Base-by-base conservation (phyloP, 1,140 invertebrate genomes). In the Aphis craccivora region DNA sequence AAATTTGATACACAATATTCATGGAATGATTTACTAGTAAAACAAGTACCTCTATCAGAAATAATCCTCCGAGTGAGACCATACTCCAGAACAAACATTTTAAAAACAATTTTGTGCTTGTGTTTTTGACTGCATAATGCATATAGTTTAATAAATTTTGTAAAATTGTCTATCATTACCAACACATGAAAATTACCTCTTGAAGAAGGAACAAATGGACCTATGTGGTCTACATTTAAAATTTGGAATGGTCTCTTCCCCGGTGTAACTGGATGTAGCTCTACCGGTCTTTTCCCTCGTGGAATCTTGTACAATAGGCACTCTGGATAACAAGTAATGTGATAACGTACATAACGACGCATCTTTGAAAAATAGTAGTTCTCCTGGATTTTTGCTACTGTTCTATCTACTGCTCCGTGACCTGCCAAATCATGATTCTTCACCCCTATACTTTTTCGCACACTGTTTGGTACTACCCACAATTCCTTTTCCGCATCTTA, bases 281-380 rank as follows among this genome's bases (percentile, higher is more conserved):
- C 91, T 25, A 94, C 94, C 43, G 87, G 55, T 60, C 51, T 83
- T 83, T 94, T 94, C 30, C 94, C 94, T 76, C 94, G 48, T 53
- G 94, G 94, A 53, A 81, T 43, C 93, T 94, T 94, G 23, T 51
- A 90, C 35, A 94, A 23, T 25, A 94, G 53, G 94, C 94, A 94
- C 35, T 93, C 93, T 2, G 94, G 51, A 93, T 94, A 94, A 48
- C 45, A 83, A n/a, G 35, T 76, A 43, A 94, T 94, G 93, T 94
- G 94, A 51, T 60, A 81, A 20, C 18, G n/a, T 18, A 81, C 76
- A 81, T 81, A 81, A 20, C n/a, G 30, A 14, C 76, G n/a, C 76
- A 81, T 81, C n/a, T 37, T 81, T 55, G 76, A 11, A 18, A 81
- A 81, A 14, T 81, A 81, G n/a, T 81, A 81, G n/a, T 35, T 81